Conservation (phyloP, 2,113 vertebrate species). For the Collichthys lucidus region DNA sequence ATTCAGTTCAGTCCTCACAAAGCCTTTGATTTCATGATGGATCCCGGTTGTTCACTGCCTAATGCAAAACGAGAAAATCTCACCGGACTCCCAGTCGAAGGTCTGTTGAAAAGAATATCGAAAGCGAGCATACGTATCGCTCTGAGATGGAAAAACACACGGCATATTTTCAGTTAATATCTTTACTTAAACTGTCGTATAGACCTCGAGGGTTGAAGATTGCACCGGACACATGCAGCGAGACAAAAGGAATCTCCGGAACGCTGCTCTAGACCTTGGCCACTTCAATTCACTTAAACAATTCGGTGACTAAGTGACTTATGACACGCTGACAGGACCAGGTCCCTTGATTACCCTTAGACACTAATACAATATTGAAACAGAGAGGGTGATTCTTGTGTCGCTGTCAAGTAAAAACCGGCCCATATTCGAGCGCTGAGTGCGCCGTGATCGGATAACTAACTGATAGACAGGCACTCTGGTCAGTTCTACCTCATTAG, state of each 20-base stretch:
- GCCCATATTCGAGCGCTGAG: constrained; percentile 54
- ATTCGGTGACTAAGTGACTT: constrained; percentile 71
- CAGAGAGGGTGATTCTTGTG: constrained; percentile 63
- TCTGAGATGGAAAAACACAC: not conserved
- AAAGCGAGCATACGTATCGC: constrained; percentile 38
- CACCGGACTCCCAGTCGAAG: constrained; percentile 70
- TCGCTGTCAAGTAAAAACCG: constrained; percentile 54
- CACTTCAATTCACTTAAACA: constrained; percentile 74
- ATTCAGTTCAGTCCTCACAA: constrained; percentile 76
- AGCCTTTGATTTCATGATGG: constrained; percentile 83
- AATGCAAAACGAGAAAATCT: constrained; percentile 77
- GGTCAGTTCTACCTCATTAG: constrained; percentile 64
- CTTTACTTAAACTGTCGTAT: constrained; percentile 38
- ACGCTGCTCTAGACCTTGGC: constrained; percentile 53
- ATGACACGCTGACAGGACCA: constrained; percentile 64
- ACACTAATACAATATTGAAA: constrained; percentile 59
- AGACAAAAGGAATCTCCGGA: constrained; percentile 65
- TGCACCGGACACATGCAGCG: constrained; percentile 21
- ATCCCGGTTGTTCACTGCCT: constrained; percentile 78
- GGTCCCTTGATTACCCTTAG: constrained; percentile 45
- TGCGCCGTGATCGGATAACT: constrained; percentile 55
- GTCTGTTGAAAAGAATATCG: constrained; percentile 60
- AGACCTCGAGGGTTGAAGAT: constrained; percentile 17
- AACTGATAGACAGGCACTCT: constrained; percentile 26
- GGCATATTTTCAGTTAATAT: constrained; percentile 42